Percentiles rank a stretch among this genome's conserved stretches.
These are phyloP conservation scores for Montipora cactus DNA, from an alignment of 64 coral and sea anemone species.

Conservation along the genomic window DNA sequence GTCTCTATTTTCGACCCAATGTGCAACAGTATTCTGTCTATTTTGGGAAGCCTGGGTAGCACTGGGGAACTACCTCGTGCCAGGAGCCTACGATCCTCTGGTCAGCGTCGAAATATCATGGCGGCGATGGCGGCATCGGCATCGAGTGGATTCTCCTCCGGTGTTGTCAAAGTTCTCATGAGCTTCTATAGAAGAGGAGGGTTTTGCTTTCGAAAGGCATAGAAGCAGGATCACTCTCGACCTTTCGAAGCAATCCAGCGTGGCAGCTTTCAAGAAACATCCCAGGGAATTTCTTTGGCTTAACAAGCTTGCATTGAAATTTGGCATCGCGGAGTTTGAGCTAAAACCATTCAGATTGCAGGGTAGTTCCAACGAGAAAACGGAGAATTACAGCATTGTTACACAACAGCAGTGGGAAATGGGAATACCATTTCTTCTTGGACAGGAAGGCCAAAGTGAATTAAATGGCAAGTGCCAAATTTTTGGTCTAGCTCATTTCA, in stretches of 20 bases:
- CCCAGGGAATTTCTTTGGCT: constrained; percentile 8
- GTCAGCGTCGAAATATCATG: too few species aligned
- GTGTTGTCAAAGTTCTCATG: not conserved
- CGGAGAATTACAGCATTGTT: constrained; percentile 54
- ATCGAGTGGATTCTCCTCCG: not conserved
- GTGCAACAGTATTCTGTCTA: not conserved
- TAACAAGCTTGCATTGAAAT: constrained; percentile 15
- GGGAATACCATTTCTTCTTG: constrained; percentile 15
- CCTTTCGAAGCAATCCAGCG: not conserved
- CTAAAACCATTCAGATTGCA: constrained; percentile 33
- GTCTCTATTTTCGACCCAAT: not conserved
- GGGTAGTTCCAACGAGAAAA: constrained; percentile 16
- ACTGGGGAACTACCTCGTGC: not conserved
- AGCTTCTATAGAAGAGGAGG: not conserved
- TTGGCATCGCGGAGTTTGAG: constrained; percentile 43
- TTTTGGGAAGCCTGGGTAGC: not conserved
- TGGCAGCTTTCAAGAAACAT: constrained; percentile 53
- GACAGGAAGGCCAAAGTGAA: not conserved
- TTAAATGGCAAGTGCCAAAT: not conserved
- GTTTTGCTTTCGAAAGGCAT: not conserved
- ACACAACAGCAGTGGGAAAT: constrained; percentile 29
- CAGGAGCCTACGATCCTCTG: too few species aligned
- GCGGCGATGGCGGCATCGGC: not conserved
- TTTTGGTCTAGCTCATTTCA: too few species aligned
- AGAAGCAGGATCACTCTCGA: not conserved